A percentile compares a stretch with the other conserved stretches of the same genome.
Conservation (phyloP, 2,888 invertebrate species). For the Steinernema carpocapsae region DNA sequence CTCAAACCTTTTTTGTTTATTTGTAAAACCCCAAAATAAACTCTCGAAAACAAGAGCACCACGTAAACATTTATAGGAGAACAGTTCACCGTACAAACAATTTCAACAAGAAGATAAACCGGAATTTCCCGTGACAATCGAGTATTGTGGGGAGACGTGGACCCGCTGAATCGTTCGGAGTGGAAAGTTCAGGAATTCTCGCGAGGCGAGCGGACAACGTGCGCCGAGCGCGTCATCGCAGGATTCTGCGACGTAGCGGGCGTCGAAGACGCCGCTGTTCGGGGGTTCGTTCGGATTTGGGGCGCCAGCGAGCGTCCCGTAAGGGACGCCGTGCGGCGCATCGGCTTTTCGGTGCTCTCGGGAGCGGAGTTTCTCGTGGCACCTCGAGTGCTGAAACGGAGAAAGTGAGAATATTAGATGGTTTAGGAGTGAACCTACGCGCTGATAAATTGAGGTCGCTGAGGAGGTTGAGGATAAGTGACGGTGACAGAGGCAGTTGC, state of each 20-base stretch:
- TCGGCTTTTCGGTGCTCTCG: slow-evolving; percentile 21
- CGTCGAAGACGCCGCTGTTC: background rate
- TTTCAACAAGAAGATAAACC: no score
- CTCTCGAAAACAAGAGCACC: no score
- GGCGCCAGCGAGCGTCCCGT: slow-evolving; percentile 1
- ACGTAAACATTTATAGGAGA: no score
- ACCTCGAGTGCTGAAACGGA: slow-evolving; percentile 1
- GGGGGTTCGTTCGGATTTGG: slow-evolving; percentile 23
- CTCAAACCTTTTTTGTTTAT: no score
- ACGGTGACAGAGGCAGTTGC: slow-evolving; percentile 50
- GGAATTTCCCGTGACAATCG: no score
- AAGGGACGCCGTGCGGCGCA: slow-evolving; percentile 12
- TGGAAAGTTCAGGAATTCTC: no score
- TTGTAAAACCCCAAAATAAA: no score
- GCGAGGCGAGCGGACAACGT: background rate
- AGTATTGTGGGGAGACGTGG: no score
- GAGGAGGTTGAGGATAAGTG: slow-evolving; percentile 45
- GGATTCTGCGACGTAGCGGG: background rate
- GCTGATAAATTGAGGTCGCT: slow-evolving; percentile 20
- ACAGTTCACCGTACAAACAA: background rate
- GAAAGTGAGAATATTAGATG: background rate
- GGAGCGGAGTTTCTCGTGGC: background rate
- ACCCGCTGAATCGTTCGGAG: no score
- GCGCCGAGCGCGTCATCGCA: slow-evolving; percentile 10
- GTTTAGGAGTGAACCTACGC: background rate